A percentile compares a stretch with the other conserved stretches of the same genome.
These are phyloP conservation scores for Cherax destructor DNA, from an alignment of 1,140 invertebrate species.

Conservation along the genomic window DNA sequence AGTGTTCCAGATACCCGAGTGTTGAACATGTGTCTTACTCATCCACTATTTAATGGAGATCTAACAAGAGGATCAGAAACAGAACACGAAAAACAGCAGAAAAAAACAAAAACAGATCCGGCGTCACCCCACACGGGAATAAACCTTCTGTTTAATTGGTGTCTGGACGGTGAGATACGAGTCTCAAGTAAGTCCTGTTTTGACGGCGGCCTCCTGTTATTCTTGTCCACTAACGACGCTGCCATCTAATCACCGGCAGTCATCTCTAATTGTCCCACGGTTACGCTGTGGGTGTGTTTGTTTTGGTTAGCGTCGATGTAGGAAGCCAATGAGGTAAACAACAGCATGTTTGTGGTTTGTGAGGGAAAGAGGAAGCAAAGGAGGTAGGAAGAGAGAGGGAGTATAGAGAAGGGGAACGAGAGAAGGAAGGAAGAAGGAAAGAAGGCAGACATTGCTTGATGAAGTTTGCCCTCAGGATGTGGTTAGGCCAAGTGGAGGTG, in stretches of 20 bases:
- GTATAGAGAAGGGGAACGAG: neutral
- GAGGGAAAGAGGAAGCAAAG: neutral
- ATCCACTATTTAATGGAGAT: no score
- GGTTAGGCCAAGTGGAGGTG: no score
- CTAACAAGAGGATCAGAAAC: no score
- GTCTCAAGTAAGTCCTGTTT: constrained; percentile 31
- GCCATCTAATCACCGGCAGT: constrained; percentile 31
- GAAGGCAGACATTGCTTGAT: no score
- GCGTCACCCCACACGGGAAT: neutral
- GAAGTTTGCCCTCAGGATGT: no score
- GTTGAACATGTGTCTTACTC: no score
- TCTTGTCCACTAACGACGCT: constrained; percentile 36
- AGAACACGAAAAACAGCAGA: no score
- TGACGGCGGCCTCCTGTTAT: constrained; percentile 27
- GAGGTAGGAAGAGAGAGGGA: neutral
- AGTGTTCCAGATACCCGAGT: no score
- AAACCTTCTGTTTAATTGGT: constrained; percentile 21
- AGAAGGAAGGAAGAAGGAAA: neutral
- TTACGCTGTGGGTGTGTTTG: constrained; percentile 3
- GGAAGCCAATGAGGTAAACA: no score
- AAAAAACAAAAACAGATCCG: no score
- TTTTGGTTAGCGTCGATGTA: neutral
- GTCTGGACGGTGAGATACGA: constrained; percentile 21
- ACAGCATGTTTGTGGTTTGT: no score
- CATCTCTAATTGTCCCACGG: constrained; percentile 41